phyloP scores from a whole-genome alignment of 2,888 invertebrate species.

The Rhabditophanes sp. region DNA sequence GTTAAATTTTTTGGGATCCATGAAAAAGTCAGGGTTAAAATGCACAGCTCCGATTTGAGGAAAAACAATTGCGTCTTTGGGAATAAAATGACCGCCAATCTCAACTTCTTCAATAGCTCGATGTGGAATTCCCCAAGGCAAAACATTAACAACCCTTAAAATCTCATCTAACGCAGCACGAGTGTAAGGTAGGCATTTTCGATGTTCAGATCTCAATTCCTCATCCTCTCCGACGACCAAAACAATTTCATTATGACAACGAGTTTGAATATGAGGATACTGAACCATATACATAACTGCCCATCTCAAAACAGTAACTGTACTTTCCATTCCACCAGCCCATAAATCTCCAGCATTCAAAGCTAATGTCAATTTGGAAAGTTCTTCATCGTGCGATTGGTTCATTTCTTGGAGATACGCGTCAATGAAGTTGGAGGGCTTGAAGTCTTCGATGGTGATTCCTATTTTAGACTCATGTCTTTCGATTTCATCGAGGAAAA shows the following conservation, averaged over 20 bases:
- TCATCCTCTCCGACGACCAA: slow-evolving; percentile 2
- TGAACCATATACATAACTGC: slow-evolving; percentile 31
- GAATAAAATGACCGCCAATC: slow-evolving; percentile 12
- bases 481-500: slow-evolving; percentile 23
- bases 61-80: slow-evolving; percentile 20
- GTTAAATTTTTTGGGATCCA: slow-evolving; percentile 21
- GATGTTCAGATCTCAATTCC: slow-evolving; percentile 7
- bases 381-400: slow-evolving; percentile 6
- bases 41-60: slow-evolving; percentile 20
- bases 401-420: slow-evolving; percentile 19
- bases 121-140: slow-evolving; percentile 41
- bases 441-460: slow-evolving; percentile 9
- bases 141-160: slow-evolving; percentile 32
- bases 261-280: slow-evolving; percentile 27
- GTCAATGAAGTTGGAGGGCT: slow-evolving; percentile 28
- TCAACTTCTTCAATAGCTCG: slow-evolving; percentile 10
- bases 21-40: slow-evolving; percentile 19
- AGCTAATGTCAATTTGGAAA: slow-evolving; percentile 18
- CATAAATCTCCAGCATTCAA: slow-evolving; percentile 39
- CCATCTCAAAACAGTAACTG: slow-evolving; percentile 36
- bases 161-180: slow-evolving; percentile 33
- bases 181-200: slow-evolving; percentile 14
- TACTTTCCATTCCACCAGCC: slow-evolving; percentile 43
- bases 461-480: slow-evolving; percentile 8
- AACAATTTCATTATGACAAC: not conserved